Conservation (phyloP, 2,797 vertebrate species). For the Avahi laniger region DNA sequence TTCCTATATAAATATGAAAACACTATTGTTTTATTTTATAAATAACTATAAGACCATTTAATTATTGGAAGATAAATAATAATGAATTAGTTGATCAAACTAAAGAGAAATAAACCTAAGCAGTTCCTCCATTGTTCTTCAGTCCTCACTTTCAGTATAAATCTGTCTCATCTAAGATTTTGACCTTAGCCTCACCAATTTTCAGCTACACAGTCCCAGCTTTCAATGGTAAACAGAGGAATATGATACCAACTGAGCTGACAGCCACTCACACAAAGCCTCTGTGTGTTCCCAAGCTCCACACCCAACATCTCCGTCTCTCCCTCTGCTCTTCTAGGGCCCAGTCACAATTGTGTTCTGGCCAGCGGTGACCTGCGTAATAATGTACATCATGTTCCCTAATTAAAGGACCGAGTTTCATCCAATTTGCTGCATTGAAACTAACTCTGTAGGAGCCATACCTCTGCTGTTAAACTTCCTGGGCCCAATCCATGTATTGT, state of each 20-base stretch:
- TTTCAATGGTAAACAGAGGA: conserved; percentile 8
- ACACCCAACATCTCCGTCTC: neutral
- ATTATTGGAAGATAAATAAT: neutral
- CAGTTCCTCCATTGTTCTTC: neutral
- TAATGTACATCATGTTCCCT: conserved; percentile 30
- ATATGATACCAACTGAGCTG: neutral
- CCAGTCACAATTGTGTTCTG: conserved; percentile 65
- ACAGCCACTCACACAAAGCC: conserved; percentile 53
- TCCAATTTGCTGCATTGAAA: neutral
- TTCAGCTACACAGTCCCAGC: neutral
- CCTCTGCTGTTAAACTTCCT: neutral
- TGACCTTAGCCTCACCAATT: neutral
- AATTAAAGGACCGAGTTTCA: neutral
- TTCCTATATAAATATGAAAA: neutral
- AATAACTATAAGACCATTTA: neutral
- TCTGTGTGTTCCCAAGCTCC: conserved; percentile 45
- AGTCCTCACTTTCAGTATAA: neutral
- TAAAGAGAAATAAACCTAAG: neutral
- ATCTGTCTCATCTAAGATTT: neutral
- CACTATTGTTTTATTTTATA: neutral
- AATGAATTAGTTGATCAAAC: neutral
- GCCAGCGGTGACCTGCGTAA: neutral
- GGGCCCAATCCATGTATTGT: no score
- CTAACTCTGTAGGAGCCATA: neutral
- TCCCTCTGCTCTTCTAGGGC: neutral